Percentiles rank a stretch among this genome's conserved stretches.
Conservation (phyloP, 2,888 invertebrate genomes). For the Caradrina kadenii region DNA sequence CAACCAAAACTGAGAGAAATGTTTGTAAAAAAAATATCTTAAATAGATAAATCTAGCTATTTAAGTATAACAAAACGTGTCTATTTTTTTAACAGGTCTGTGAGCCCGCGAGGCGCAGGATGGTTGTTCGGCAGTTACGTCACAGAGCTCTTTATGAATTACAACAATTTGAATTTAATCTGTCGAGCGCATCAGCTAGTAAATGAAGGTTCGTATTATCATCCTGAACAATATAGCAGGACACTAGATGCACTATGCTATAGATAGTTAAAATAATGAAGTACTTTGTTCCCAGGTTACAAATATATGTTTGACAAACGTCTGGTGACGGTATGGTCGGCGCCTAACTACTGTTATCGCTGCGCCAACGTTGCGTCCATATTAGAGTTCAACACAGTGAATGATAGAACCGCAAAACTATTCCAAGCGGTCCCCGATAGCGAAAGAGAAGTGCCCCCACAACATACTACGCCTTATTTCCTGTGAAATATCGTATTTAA, state of each 20-base stretch:
- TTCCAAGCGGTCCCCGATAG: conserved; percentile 99
- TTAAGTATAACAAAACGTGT: not conserved
- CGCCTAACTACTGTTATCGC: conserved; percentile 99
- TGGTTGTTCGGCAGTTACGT: conserved; percentile 99
- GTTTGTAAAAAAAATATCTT: not conserved
- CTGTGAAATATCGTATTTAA: conserved; percentile 90
- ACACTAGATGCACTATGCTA: not conserved
- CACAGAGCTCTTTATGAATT: conserved; percentile 98
- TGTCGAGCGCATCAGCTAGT: conserved; percentile 99
- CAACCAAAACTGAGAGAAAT: not conserved
- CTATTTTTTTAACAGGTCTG: conserved; percentile 90
- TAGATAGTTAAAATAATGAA: not conserved
- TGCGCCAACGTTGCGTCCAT: conserved; percentile 99
- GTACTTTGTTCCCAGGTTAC: conserved; percentile 92
- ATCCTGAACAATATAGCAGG: not conserved
- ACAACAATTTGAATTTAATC: conserved; percentile 97
- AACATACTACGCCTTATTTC: conserved; percentile 99
- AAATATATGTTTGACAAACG: conserved; percentile 99
- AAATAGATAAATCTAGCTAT: not conserved
- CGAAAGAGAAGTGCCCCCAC: conserved; percentile 97
- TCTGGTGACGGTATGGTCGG: conserved; percentile 99
- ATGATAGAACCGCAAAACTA: conserved; percentile 95
- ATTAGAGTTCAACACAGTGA: conserved; percentile 95
- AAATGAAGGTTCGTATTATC: conserved; percentile 95
- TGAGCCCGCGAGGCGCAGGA: conserved; percentile 99